phyloP scores from a whole-genome alignment of 2,888 invertebrate species.

The Hydroisotoma schaefferi region DNA sequence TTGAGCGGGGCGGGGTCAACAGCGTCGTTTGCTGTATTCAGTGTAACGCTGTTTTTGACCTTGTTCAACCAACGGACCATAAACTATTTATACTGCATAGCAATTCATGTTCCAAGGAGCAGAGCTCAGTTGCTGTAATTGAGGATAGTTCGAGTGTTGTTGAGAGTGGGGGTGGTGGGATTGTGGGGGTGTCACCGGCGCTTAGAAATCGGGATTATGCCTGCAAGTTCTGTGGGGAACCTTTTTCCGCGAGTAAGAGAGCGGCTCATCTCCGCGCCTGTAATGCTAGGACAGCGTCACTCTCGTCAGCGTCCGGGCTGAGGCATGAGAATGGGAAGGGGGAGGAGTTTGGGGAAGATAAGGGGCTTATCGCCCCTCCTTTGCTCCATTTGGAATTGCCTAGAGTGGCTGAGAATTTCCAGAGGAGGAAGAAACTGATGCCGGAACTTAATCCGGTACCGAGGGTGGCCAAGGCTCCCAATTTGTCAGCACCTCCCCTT shows the following conservation, averaged over 20 bases:
- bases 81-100: not conserved
- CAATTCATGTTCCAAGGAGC: conserved; percentile 1
- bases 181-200: conserved; percentile 15
- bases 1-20: conserved; percentile 50
- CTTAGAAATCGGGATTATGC: conserved; percentile 37
- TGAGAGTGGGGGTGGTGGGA: not conserved
- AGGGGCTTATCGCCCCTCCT: not conserved
- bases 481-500: too few species aligned
- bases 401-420: too few species aligned
- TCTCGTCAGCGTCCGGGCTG: not conserved
- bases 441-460: conserved; percentile 20
- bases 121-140: conserved; percentile 17
- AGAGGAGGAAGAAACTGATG: conserved; percentile 6
- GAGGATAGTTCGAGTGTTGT: not conserved
- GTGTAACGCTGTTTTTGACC: conserved; percentile 9
- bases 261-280: conserved; percentile 30
- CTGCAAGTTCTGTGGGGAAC: conserved; percentile 35
- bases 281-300: too few species aligned
- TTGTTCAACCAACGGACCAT: not conserved
- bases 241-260: conserved; percentile 36
- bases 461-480: too few species aligned
- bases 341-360: not conserved
- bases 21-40: conserved; percentile 19
- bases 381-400: not conserved
- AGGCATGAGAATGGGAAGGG: not conserved